Conservation (phyloP, 2,113 vertebrate genomes). For the Columbina picui region DNA sequence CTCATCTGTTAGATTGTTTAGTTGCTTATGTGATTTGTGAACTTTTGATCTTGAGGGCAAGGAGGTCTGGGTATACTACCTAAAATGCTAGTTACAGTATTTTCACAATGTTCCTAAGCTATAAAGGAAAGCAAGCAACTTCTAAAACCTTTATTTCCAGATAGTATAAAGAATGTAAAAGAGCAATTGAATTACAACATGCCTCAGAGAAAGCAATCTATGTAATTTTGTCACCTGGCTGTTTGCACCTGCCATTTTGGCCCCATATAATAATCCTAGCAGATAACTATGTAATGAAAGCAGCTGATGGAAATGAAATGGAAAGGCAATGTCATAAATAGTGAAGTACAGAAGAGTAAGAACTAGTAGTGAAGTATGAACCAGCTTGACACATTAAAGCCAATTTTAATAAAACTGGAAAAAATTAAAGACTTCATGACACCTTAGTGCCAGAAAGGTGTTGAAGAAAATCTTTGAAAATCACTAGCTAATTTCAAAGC, state of each 20-base stretch:
- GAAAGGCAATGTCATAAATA: neutral
- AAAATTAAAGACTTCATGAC: neutral
- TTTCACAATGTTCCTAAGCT: neutral
- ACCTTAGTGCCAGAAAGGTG: neutral
- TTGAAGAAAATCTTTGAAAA: neutral
- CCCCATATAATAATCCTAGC: neutral
- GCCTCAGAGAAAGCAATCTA: neutral
- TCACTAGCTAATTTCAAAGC: neutral
- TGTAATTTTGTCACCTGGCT: neutral
- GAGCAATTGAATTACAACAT: neutral
- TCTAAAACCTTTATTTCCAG: conserved; percentile 3
- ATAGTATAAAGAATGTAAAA: neutral
- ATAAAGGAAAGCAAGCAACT: neutral
- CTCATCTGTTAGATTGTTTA: neutral
- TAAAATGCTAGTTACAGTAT: neutral
- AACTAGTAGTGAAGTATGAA: neutral
- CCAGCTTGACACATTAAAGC: neutral
- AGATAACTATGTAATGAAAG: neutral
- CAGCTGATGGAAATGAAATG: neutral
- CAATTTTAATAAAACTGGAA: neutral
- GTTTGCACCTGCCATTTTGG: conserved; percentile 15
- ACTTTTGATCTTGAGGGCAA: neutral
- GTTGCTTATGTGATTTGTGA: neutral
- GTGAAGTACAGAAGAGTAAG: neutral
- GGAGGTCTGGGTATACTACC: neutral